Evolutionary conservation across 2,888 invertebrate genomes (phyloP), one percentile per base, ranked within the genome.

Genomic region (Celastrina argiolus): DNA sequence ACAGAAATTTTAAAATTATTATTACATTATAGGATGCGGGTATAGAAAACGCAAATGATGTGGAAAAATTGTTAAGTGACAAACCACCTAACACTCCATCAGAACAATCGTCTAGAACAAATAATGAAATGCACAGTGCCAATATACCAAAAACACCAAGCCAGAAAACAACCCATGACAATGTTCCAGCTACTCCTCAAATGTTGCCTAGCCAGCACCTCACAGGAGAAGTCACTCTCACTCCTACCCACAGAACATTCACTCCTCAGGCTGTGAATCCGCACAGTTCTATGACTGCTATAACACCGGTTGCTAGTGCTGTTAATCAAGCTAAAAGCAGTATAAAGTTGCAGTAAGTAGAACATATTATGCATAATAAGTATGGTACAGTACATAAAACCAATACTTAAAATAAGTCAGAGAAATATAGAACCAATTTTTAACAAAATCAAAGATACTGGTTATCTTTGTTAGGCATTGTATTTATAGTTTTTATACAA

Each of bases 301-400:
- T 92, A 51, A 92, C 92, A 22, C 91, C 92, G 10, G 85, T 90
- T 78, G 83, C 91, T 1, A 87, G 92, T 75, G 93, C 92, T 16
- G 87, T 90, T 5, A 92, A 87, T 76, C 93, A 93, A 80, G 93
- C 92, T 2, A 92, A 91, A 71, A 93, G 91, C 72, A 93, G 93
- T 73, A 91, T 94, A 16, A 93, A 93, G 82, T 78, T 94, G 68
- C 94, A 93, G 93, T 93, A 81, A 88, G 92, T 80, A 51, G 22
- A 22, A 51, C 12, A 16, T 18, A 45, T 42, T 18, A 45, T 42
- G n/a, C 16, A 42, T 42, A 7, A 8, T 42, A 42, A n/a, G n/a
- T n/a, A n/a, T n/a, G n/a, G n/a, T n/a, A n/a, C n/a, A n/a, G n/a
- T n/a, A n/a, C n/a, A n/a, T n/a, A n/a, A n/a, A n/a, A n/a, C n/a